Evolutionary conservation across 2,113 vertebrate genomes (phyloP), one percentile per base, ranked within the genome.

Genomic region (Picathartes gymnocephalus): DNA sequence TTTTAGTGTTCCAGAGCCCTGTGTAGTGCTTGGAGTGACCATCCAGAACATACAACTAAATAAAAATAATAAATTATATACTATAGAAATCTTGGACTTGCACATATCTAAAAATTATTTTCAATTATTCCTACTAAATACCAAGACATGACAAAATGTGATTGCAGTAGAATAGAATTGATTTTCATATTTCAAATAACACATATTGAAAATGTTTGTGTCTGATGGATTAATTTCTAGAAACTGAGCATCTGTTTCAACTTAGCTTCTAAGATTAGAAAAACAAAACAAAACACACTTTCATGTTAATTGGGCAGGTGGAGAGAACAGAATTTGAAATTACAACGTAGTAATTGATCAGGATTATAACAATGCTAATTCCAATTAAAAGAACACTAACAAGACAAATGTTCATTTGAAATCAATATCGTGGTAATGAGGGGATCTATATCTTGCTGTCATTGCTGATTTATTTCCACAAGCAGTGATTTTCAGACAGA

Each of bases 331-430:
- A 87, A 93, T 72, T 79, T 93, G 76, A 94, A 70, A 93, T 60
- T 68, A 85, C 48, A 61, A 25, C 74, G 51, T 14, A 84, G 19
- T 86, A 94, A 94, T 66, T 92, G n/a, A 81, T 97, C 92, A 86
- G 40, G 53, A 89, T 85, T 85, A 53, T 76, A 47, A 74, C 77
- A 47, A 92, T 84, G 48, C 22, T 91, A 96, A 93, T 94, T 93
- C 70, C 68, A 95, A 86, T 92, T 95, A 87, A 33, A 97, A 88
- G 19, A 96, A 94, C 66, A 79, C 13, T 91, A 48, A 93, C 50
- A 92, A 95, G 69, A 86, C 44, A 97, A 88, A 92, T 22, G 39
- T 44, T 71, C 24, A 64, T 83, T 86, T 89, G n/a, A 92, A 97
- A 97, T 92, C 72, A 89, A 78, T 92, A 68, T 69, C n/a, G 82